A percentile compares a stretch with the other conserved stretches of the same genome.
phyloP scores from a whole-genome alignment of 2,888 invertebrate species.

The Biston stratarius region DNA sequence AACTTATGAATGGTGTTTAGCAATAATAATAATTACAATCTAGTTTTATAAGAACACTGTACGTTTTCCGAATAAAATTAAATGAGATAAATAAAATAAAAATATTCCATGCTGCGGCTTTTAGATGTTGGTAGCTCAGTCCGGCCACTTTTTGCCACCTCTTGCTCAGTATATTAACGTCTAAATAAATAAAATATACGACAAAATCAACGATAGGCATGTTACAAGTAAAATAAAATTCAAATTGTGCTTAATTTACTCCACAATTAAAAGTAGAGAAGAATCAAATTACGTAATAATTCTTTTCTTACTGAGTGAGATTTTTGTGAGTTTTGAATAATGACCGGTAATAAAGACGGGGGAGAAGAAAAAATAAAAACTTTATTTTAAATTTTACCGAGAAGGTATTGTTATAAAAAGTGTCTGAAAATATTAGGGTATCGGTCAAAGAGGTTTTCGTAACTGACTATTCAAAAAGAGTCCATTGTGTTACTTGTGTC shows the following conservation, averaged over 20 bases:
- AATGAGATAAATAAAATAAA: too few relatives aligned
- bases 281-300: slow-evolving; percentile 40
- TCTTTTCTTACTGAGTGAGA: slow-evolving; percentile 27
- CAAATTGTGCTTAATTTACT: slow-evolving; percentile 40
- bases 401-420: slow-evolving; percentile 24
- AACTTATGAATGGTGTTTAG: too few relatives aligned
- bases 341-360: slow-evolving; percentile 42
- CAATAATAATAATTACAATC: too few relatives aligned
- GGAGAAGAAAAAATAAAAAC: slow-evolving; percentile 24
- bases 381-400: slow-evolving; percentile 32
- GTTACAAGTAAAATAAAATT: neutral
- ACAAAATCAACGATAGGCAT: neutral
- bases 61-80: too few relatives aligned
- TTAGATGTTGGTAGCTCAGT: too few relatives aligned
- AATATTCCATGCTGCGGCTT: too few relatives aligned
- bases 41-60: too few relatives aligned
- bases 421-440: slow-evolving; percentile 21
- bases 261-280: slow-evolving; percentile 41
- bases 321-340: slow-evolving; percentile 46
- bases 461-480: neutral
- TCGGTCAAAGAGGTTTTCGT: slow-evolving; percentile 15
- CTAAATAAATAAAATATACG: neutral
- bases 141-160: too few relatives aligned
- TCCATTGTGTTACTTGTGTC: slow-evolving; percentile 9
- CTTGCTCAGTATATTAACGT: neutral